Evolutionary conservation across 2,797 vertebrate genomes (phyloP), one percentile per base, ranked within the genome.

Genomic region (Rachycentron canadum): DNA sequence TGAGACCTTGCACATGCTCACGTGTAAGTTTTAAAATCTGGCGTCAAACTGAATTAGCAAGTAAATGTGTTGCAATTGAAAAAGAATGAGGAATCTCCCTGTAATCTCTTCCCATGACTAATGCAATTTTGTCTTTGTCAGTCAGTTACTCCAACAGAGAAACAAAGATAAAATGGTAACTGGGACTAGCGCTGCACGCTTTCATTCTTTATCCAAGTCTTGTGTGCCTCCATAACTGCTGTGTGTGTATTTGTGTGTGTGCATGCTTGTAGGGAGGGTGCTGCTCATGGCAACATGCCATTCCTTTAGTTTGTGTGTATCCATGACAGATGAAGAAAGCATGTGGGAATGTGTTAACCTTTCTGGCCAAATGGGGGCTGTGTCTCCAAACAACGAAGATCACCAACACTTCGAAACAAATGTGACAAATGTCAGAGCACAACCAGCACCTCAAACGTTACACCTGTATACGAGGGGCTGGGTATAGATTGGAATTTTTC

Each of bases 301-400:
- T 81, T 73, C 34, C 23, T 56, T 50, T 50, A 19, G 28, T 62
- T 73, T 79, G 65, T 64, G 67, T 73, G 83, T 79, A 57, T 85
- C 73, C 81, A 85, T 89, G 88, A 91, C 72, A 19, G 83, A 89
- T 79, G 78, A 76, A 74, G 68, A 52, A 87, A 73, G 77, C 66
- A 81, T 87, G 84, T 88, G 85, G 87, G 89, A 91, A 86, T 53
- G 78, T 62, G 67, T 82, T 90, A 83, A 88, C 90, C 89, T 91
- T 91, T 89, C 66, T 50, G 73, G 56, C 70, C 68, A 52, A 75
- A 73, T 16, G 13, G 63, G 73, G 68, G 82, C 72, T 17, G 65
- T 8, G 34, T 78, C 81, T 72, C 57, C 45, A 66, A 69, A 72
- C 56, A 61, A 34, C 64, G 12, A 81, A 63, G 41, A 53, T 38